These are phyloP conservation scores for Hoplias malabaricus DNA, from an alignment of 2,113 vertebrate genomes.

Conservation along the genomic window DNA sequence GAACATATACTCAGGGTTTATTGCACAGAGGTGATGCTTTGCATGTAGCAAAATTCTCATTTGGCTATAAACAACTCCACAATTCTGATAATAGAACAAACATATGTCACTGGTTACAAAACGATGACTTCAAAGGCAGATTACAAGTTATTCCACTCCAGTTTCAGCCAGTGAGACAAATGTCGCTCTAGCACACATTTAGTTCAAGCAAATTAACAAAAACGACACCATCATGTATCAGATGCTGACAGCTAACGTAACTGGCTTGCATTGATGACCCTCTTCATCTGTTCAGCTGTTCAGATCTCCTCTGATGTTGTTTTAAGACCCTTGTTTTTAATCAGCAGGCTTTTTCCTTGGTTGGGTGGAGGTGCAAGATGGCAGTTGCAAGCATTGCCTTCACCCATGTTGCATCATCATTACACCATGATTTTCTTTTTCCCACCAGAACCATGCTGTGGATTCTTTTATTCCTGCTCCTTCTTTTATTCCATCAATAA, in stretches of 20 bases:
- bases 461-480: conserved; percentile 58
- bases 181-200: too few species aligned
- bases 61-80: too few species aligned
- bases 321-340: not conserved
- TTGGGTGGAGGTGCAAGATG: not conserved
- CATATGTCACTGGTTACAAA: too few species aligned
- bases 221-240: not conserved
- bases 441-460: conserved; percentile 41
- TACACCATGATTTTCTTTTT: conserved; percentile 30
- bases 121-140: too few species aligned
- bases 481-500: conserved; percentile 74
- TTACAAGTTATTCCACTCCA: too few species aligned
- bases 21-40: too few species aligned
- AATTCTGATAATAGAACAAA: too few species aligned
- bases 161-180: too few species aligned
- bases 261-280: not conserved
- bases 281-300: not conserved
- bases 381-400: conserved; percentile 52
- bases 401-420: conserved; percentile 66
- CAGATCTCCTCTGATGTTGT: not conserved
- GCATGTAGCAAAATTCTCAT: too few species aligned
- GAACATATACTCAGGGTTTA: too few species aligned
- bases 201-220: too few species aligned
- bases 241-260: conserved; percentile 15
- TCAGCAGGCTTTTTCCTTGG: conserved; percentile 1